phyloP scores from a whole-genome alignment of 2,113 vertebrate genomes.

The Xiphophorus maculatus region DNA sequence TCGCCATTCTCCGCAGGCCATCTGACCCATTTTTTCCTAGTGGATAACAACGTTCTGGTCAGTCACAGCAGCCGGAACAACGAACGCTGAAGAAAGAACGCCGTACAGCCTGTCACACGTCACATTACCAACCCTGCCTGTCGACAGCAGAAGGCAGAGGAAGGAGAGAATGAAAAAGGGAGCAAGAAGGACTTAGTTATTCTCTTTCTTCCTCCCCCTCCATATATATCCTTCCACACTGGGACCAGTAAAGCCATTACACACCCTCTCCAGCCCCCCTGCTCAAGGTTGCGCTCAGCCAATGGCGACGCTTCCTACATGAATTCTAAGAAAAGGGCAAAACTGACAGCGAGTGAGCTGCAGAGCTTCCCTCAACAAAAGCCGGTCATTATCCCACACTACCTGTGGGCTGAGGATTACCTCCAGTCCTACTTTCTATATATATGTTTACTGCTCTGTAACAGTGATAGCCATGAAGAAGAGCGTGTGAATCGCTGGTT shows the following conservation, averaged over 20 bases:
- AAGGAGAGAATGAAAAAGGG: slow-evolving; percentile 24
- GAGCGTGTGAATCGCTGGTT: not conserved
- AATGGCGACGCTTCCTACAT: slow-evolving; percentile 36
- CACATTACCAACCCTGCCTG: slow-evolving; percentile 68
- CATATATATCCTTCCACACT: slow-evolving; percentile 41
- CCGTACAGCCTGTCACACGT: slow-evolving; percentile 65
- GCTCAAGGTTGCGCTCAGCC: slow-evolving; percentile 66
- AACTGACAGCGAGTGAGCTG: slow-evolving; percentile 40
- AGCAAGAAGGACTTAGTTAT: slow-evolving; percentile 22
- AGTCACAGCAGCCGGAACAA: slow-evolving; percentile 67
- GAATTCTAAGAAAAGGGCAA: slow-evolving; percentile 48
- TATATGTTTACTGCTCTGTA: slow-evolving; percentile 10
- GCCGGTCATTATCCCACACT: slow-evolving; percentile 32
- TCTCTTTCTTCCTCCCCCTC: slow-evolving; percentile 27
- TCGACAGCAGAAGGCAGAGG: slow-evolving; percentile 59
- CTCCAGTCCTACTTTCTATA: not conserved
- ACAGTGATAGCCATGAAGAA: not conserved
- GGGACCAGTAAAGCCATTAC: slow-evolving; percentile 71
- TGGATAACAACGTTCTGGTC: slow-evolving; percentile 74
- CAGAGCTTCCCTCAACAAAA: slow-evolving; percentile 35
- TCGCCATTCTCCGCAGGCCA: slow-evolving; percentile 69
- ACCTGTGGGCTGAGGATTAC: slow-evolving; percentile 48
- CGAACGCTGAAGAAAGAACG: slow-evolving; percentile 56
- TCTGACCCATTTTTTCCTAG: slow-evolving; percentile 79
- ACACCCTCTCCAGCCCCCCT: slow-evolving; percentile 47